Percentiles rank a stretch among this genome's conserved stretches.
These are phyloP conservation scores for Vespertilio murinus DNA, from an alignment of 2,797 vertebrate species.

Conservation along the genomic window DNA sequence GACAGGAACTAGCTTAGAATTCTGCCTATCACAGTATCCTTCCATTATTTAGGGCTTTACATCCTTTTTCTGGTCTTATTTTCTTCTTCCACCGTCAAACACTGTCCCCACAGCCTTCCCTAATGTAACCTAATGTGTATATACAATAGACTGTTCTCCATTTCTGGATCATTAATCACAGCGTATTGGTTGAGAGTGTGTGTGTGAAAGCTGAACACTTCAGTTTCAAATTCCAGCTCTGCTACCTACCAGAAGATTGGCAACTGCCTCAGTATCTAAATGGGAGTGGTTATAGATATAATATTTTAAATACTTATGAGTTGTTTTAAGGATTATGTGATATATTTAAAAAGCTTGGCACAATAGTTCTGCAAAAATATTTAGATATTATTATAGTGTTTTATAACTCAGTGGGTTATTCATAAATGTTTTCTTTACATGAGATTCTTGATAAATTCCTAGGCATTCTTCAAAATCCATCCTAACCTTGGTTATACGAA, in stretches of 20 bases:
- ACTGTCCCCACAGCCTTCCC: neutral
- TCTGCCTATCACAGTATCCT: neutral
- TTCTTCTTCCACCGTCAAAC: neutral
- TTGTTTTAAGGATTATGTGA: neutral
- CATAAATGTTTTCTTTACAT: neutral
- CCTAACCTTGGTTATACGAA: neutral
- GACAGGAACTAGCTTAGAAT: neutral
- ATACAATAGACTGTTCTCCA: neutral
- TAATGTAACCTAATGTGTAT: neutral
- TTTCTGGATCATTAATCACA: neutral
- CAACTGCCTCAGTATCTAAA: neutral
- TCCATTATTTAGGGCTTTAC: neutral
- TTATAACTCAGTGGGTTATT: neutral
- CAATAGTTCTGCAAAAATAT: conserved; percentile 19
- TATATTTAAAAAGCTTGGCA: neutral
- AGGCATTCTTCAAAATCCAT: neutral
- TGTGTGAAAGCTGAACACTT: neutral
- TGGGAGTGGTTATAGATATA: neutral
- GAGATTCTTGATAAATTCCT: neutral
- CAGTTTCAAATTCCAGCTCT: neutral
- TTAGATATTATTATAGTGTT: neutral
- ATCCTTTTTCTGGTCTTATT: neutral
- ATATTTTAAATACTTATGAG: neutral
- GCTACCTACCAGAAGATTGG: neutral
- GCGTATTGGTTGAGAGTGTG: neutral